Conservation (phyloP, 2,888 invertebrate species). For the Ornithoptera priamus region DNA sequence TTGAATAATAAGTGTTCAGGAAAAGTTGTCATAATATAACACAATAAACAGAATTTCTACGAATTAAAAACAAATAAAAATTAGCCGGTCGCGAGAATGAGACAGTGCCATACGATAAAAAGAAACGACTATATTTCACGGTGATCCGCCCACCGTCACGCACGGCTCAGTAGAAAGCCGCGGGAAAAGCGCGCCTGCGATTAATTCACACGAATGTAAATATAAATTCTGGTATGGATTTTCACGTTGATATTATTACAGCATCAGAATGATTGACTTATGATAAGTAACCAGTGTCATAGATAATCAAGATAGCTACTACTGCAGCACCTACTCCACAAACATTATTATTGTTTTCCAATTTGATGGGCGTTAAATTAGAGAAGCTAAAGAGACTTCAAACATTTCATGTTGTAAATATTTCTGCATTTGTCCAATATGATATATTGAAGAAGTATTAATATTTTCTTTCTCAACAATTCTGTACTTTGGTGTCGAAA, state of each 20-base stretch:
- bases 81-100: not conserved
- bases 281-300: not conserved
- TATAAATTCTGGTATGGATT: not conserved
- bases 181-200: conserved; percentile 36
- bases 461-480: too few relatives aligned
- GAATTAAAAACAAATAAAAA: not conserved
- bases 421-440: too few relatives aligned
- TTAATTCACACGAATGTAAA: conserved; percentile 18
- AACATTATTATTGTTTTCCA: not conserved
- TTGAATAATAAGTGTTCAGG: too few relatives aligned
- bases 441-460: too few relatives aligned
- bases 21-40: too few relatives aligned
- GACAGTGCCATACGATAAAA: conserved; percentile 6
- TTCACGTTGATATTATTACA: not conserved
- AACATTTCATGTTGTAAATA: not conserved
- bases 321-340: not conserved
- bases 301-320: not conserved
- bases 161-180: conserved; percentile 39
- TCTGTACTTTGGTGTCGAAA: too few relatives aligned
- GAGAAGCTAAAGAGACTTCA: not conserved
- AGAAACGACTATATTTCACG: conserved; percentile 11
- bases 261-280: too few relatives aligned
- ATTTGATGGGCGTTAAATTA: not conserved
- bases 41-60: too few relatives aligned
- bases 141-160: conserved; percentile 34